phyloP scores from a whole-genome alignment of 2,888 invertebrate species.

The Luperina testacea region DNA sequence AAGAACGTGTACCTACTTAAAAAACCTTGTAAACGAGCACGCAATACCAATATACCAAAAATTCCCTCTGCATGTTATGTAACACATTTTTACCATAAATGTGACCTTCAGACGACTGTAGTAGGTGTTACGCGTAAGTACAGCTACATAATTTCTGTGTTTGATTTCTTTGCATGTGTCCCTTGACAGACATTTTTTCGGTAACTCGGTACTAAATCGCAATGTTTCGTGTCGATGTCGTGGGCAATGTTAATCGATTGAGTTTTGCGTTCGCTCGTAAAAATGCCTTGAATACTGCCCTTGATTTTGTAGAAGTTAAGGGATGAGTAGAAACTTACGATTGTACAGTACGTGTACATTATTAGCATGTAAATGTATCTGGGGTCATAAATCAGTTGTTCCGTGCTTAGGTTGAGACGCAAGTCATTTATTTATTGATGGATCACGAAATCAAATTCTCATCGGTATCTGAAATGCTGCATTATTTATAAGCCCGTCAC shows the following conservation, averaged over 20 bases:
- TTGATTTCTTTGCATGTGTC: constrained; percentile 65
- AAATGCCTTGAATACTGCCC: constrained; percentile 50
- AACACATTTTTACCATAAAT: constrained; percentile 70
- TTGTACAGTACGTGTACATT: constrained; percentile 4
- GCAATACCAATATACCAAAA: constrained; percentile 35
- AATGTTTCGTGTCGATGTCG: constrained; percentile 49
- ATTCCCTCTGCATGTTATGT: constrained; percentile 68
- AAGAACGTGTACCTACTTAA: constrained; percentile 24
- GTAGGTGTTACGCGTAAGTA: constrained; percentile 57
- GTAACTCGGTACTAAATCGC: constrained; percentile 44
- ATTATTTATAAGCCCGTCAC: constrained; percentile 37
- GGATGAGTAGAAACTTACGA: constrained; percentile 25
- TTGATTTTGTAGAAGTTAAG: constrained; percentile 36
- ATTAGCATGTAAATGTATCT: constrained; percentile 39
- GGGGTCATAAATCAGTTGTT: constrained; percentile 39
- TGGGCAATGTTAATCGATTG: constrained; percentile 44
- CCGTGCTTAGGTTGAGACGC: neutral
- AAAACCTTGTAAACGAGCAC: constrained; percentile 42
- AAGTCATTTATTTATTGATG: constrained; percentile 33
- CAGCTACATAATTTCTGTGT: constrained; percentile 51
- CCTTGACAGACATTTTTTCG: constrained; percentile 48
- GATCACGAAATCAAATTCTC: constrained; percentile 34
- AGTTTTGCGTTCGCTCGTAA: constrained; percentile 53
- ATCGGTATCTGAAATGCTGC: constrained; percentile 16
- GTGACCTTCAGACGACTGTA: constrained; percentile 69